phyloP scores from a whole-genome alignment of 1,140 invertebrate genomes.

The Coelopa frigida region DNA sequence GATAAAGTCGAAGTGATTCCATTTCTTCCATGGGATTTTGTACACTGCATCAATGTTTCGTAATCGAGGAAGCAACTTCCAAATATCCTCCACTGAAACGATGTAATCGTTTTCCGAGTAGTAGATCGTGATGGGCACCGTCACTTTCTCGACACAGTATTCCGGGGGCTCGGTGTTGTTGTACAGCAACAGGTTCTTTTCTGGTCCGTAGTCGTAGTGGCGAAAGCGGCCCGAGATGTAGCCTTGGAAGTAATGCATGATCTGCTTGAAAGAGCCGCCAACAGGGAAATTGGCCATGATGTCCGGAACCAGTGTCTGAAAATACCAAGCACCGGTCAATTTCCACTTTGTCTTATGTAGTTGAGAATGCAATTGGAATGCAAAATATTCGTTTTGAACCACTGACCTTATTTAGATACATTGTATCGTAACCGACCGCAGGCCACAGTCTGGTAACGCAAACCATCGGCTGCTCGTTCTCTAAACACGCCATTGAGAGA shows the following conservation, averaged over 20 bases:
- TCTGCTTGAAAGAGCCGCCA: slow-evolving; percentile 49
- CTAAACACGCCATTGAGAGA: slow-evolving; percentile 47
- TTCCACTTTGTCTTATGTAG: neutral
- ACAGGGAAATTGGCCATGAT: slow-evolving; percentile 49
- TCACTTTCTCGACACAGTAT: slow-evolving; percentile 55
- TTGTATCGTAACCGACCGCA: slow-evolving; percentile 47
- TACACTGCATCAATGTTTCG: slow-evolving; percentile 37
- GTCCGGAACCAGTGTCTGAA: slow-evolving; percentile 43
- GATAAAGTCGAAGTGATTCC: slow-evolving; percentile 68
- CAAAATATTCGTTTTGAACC: neutral
- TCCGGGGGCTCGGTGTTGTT: slow-evolving; percentile 47
- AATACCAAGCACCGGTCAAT: slow-evolving; percentile 5
- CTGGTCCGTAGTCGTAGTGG: slow-evolving; percentile 46
- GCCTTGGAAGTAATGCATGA: slow-evolving; percentile 50
- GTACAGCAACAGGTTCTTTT: slow-evolving; percentile 48
- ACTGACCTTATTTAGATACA: slow-evolving; percentile 42
- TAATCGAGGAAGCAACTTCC: slow-evolving; percentile 44
- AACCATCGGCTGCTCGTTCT: slow-evolving; percentile 43
- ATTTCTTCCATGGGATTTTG: slow-evolving; percentile 53
- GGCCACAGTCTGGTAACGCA: slow-evolving; percentile 54
- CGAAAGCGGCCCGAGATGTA: slow-evolving; percentile 38
- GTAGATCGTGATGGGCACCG: slow-evolving; percentile 54
- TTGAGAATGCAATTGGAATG: neutral
- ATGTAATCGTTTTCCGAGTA: slow-evolving; percentile 57
- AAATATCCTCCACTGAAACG: slow-evolving; percentile 55